Evolutionary conservation across 2,113 vertebrate genomes (phyloP).

Genomic region (Xenus cinereus): DNA sequence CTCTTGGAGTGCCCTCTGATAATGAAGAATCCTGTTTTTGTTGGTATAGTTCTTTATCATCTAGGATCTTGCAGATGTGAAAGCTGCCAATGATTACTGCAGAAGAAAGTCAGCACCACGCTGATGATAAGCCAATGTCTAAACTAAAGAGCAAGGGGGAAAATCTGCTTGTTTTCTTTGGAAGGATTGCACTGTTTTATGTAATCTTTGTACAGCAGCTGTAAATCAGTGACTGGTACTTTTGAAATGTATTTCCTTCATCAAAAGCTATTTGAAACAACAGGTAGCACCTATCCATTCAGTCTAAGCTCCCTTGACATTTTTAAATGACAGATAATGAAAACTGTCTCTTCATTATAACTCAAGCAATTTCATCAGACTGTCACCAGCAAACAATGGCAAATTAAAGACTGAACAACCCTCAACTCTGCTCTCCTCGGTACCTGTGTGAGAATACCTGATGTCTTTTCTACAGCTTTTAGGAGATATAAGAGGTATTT

Average conservation of each 20-base stretch:
- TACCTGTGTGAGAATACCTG: background rate
- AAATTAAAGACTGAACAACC: slow-evolving; percentile 41
- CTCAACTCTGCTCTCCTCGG: background rate
- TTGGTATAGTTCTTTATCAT: background rate
- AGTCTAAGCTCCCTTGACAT: slow-evolving; percentile 47
- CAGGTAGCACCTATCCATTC: slow-evolving; percentile 59
- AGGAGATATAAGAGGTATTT: background rate
- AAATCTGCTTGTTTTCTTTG: slow-evolving; percentile 41
- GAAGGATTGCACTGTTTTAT: slow-evolving; percentile 37
- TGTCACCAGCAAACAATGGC: slow-evolving; percentile 63
- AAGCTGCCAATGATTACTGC: background rate
- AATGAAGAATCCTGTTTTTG: background rate
- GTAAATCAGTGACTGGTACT: slow-evolving; percentile 33
- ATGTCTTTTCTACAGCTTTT: background rate
- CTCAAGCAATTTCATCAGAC: slow-evolving; percentile 52
- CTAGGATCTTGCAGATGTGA: background rate
- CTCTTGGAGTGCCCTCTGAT: background rate
- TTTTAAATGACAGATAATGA: slow-evolving; percentile 63
- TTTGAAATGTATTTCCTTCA: slow-evolving; percentile 50
- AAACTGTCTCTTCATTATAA: slow-evolving; percentile 64
- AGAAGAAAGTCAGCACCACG: background rate
- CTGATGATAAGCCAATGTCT: background rate
- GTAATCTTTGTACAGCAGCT: slow-evolving; percentile 34
- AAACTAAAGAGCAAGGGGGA: background rate
- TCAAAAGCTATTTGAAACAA: slow-evolving; percentile 54